These are phyloP conservation scores for Homarus americanus DNA, from an alignment of 1,140 invertebrate species.

Conservation along the genomic window DNA sequence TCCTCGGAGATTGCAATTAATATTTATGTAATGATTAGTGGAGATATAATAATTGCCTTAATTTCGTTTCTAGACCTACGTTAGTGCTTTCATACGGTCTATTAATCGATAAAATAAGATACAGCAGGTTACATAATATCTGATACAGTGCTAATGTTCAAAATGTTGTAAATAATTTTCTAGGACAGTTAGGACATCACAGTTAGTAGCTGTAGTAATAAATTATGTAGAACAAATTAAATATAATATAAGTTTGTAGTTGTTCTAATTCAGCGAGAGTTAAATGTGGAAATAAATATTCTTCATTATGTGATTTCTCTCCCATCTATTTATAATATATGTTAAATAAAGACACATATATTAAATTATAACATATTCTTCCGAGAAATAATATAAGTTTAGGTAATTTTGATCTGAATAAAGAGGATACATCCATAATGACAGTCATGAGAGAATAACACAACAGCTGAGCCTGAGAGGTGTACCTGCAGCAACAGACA, in stretches of 20 bases:
- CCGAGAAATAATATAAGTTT: background rate
- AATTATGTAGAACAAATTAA: no score
- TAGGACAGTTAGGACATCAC: no score
- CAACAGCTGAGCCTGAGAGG: background rate
- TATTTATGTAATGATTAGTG: no score
- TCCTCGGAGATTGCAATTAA: no score
- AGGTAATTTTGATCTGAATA: background rate
- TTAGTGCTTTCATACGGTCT: no score
- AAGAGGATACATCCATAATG: background rate
- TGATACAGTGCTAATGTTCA: no score
- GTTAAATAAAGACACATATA: background rate
- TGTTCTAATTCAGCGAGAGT: background rate
- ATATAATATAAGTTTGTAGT: background rate
- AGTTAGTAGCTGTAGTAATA: no score
- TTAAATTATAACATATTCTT: background rate
- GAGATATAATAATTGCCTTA: no score
- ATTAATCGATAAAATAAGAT: no score
- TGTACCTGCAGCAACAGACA: background rate
- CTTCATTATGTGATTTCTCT: background rate
- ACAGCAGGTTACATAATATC: no score
- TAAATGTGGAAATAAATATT: background rate
- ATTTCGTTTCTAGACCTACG: no score
- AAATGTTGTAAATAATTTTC: no score
- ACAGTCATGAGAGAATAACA: background rate
- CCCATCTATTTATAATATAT: background rate